phyloP scores from a whole-genome alignment of 1,140 invertebrate species.

The Drosophila seguyi region DNA sequence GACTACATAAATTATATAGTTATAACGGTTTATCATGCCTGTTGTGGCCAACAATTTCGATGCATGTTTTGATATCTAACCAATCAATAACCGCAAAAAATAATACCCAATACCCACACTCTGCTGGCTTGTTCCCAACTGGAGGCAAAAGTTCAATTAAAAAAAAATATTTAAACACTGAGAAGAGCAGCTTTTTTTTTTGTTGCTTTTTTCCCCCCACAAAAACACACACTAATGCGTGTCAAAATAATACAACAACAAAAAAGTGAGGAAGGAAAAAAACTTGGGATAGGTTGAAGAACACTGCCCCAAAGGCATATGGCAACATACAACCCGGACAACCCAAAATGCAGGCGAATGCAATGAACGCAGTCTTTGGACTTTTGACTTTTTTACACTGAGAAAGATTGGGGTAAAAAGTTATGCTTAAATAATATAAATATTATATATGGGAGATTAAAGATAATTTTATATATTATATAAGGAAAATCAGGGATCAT shows the following conservation, averaged over 20 bases:
- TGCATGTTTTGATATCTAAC: constrained; percentile 63
- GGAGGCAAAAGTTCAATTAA: constrained; percentile 79
- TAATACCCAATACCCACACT: constrained; percentile 13
- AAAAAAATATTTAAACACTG: constrained; percentile 79
- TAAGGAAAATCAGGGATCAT: no score
- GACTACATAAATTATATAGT: constrained; percentile 48
- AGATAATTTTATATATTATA: no score
- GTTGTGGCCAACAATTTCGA: constrained; percentile 1
- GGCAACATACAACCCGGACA: constrained; percentile 35
- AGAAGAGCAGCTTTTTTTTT: constrained; percentile 7
- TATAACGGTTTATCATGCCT: constrained; percentile 38
- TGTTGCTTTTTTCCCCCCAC: constrained; percentile 8
- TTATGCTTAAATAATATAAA: no score
- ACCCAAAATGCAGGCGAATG: constrained; percentile 48
- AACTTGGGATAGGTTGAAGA: constrained; percentile 82
- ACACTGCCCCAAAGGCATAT: constrained; percentile 69
- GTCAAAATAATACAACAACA: constrained; percentile 62
- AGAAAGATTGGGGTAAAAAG: neutral
- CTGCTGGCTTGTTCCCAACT: constrained; percentile 24
- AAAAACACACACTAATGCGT: constrained; percentile 60
- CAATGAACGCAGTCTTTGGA: constrained; percentile 39
- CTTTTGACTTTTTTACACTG: constrained; percentile 25
- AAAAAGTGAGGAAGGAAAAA: constrained; percentile 4
- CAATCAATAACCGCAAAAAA: constrained; percentile 77
- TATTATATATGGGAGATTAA: neutral